Percentiles rank a stretch among this genome's conserved stretches.
phyloP scores from a whole-genome alignment of 2,797 vertebrate genomes.

The Poeciliopsis infans region DNA sequence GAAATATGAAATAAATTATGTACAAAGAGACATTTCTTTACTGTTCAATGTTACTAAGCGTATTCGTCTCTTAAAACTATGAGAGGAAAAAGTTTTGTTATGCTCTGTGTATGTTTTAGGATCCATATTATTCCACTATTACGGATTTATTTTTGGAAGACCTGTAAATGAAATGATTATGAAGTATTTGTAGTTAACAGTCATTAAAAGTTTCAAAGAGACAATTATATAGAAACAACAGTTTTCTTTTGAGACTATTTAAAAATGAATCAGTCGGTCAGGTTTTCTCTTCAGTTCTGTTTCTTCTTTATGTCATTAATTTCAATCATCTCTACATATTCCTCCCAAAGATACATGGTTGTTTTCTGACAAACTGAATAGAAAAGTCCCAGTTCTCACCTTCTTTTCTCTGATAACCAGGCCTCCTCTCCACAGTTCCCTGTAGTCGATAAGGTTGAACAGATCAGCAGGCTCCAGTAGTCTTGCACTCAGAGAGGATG shows the following conservation, averaged over 20 bases:
- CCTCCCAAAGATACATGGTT: background rate
- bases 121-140: background rate
- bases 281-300: background rate
- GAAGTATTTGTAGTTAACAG: background rate
- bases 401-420: constrained; percentile 75
- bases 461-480: constrained; percentile 51
- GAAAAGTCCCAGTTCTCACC: constrained; percentile 39
- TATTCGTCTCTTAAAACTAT: background rate
- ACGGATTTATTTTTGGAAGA: background rate
- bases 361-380: background rate
- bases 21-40: background rate
- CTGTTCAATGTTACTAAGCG: too few species aligned
- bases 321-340: background rate
- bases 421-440: constrained; percentile 71
- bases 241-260: background rate
- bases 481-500: constrained; percentile 57
- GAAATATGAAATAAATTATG: background rate
- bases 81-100: background rate
- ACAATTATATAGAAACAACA: background rate
- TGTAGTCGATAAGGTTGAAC: constrained; percentile 42
- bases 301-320: background rate
- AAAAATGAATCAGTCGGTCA: background rate
- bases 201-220: background rate
- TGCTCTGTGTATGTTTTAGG: background rate
- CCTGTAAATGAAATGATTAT: background rate